A percentile compares a stretch with the other conserved stretches of the same genome.
Conservation (phyloP, 2,797 vertebrate genomes). For the Brachymystax lenok region DNA sequence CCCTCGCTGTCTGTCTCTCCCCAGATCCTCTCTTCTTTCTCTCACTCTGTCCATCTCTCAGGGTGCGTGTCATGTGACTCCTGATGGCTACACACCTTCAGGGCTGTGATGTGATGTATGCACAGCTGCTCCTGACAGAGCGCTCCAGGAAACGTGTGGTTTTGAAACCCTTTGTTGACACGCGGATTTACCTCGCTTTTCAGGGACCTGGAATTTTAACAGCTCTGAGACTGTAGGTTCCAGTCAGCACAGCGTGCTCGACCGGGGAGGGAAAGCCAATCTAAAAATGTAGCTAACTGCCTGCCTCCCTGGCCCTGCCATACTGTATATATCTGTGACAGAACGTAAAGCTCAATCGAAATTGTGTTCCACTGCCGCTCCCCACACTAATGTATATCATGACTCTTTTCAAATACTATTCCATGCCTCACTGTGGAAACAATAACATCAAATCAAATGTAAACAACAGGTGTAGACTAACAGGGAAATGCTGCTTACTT, state of each 20-base stretch:
- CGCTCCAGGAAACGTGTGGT: constrained; percentile 72
- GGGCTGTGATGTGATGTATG: constrained; percentile 74
- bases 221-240: constrained; percentile 47
- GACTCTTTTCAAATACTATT: constrained; percentile 48
- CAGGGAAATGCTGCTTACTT: too few species aligned
- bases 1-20: constrained; percentile 14
- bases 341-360: constrained; percentile 43
- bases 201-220: constrained; percentile 70
- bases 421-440: constrained; percentile 62
- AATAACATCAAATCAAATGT: constrained; percentile 45
- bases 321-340: constrained; percentile 43
- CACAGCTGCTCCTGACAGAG: constrained; percentile 76
- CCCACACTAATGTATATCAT: constrained; percentile 47
- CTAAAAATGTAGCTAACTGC: constrained; percentile 14
- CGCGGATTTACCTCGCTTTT: constrained; percentile 63
- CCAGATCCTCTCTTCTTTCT: constrained; percentile 33
- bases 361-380: constrained; percentile 33
- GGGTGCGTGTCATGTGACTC: constrained; percentile 31
- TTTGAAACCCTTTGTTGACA: constrained; percentile 74
- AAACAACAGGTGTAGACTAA: too few species aligned
- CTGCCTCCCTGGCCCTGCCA: constrained; percentile 31
- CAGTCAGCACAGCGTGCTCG: constrained; percentile 64
- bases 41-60: constrained; percentile 2
- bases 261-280: constrained; percentile 57
- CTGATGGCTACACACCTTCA: constrained; percentile 34